Conservation (phyloP, 2,797 vertebrate genomes). For the Huso huso region DNA sequence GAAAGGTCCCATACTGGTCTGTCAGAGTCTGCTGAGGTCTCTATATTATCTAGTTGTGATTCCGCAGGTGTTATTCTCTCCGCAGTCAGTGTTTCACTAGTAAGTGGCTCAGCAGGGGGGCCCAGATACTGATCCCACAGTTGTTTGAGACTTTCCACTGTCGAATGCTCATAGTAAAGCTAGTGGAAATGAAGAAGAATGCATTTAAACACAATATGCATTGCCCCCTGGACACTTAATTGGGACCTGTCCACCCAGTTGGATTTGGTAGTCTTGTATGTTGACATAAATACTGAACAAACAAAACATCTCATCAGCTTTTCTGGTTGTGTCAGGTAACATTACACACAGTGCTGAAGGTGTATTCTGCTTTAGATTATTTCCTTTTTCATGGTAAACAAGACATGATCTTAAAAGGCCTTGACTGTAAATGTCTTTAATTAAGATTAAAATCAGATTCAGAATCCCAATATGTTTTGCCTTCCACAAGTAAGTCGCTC, state of each 20-base stretch:
- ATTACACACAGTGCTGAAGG: no score
- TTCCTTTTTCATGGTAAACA: no score
- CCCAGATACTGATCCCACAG: conserved; percentile 43
- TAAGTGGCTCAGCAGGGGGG: neutral
- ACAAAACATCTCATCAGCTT: neutral
- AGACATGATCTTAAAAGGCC: no score
- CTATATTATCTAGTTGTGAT: neutral
- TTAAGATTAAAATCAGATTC: no score
- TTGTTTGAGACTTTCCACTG: conserved; percentile 41
- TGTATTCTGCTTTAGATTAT: no score
- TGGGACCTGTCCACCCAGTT: neutral
- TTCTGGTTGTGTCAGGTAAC: neutral
- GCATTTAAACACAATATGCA: neutral
- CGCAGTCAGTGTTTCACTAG: neutral
- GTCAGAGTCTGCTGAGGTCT: no score
- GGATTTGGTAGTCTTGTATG: neutral
- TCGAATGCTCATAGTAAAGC: conserved; percentile 40
- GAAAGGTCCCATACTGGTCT: conserved; percentile 67
- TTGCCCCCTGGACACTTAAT: neutral
- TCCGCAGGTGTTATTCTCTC: neutral
- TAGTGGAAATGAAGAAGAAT: conserved; percentile 14
- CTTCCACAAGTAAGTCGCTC: no score
- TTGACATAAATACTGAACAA: neutral
- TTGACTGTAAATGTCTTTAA: no score
- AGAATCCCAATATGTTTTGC: no score